Evolutionary conservation across 2,888 invertebrate genomes (phyloP), one percentile per base, ranked within the genome.

Genomic region (Sphinx pinastri): DNA sequence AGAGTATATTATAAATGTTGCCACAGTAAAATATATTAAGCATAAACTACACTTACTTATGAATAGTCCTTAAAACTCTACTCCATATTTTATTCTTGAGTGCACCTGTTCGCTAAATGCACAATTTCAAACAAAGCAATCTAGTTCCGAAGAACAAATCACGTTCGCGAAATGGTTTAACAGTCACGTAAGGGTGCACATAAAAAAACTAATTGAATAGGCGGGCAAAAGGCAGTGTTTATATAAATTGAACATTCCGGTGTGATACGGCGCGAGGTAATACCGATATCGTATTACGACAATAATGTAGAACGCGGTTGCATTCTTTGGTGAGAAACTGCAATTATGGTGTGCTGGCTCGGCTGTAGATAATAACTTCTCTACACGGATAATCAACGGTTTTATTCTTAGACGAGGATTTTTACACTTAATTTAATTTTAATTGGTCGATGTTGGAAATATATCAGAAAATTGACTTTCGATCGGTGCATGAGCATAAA

Each of bases 301-400:
- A 73, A 72, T 74, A 73, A 72, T 73, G 63, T 58, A 68, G 73
- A 72, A 70, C 68, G 58, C 72, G 67, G 69, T 72, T 72, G 73
- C 74, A 75, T 72, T 74, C 73, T 71, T 73, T 71, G 71, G 74
- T 73, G 74, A 73, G 74, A 75, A 75, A 75, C 74, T 75, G 73
- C 76, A 78, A 79, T 78, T 78, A 78, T 73, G 60, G n/a, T 45
- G 60, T 60, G 19, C 25, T 52, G 69, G 73, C 77, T 77, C 75
- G 81, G 81, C 80, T 80, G 80, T 74, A 80, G 78, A 77, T 81
- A 83, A 83, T 81, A 76, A 77, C 75, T 73, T 77, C 75, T 74
- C 78, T 75, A 72, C 70, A 67, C 72, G 73, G 76, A 77, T 81
- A 77, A 77, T 79, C 75, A 76, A 77, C 74, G 72, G 76, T 74